Percentiles rank a stretch among this genome's conserved stretches.
These are phyloP conservation scores for Sarcophaga subvicina DNA, from an alignment of 2,888 invertebrate species.

Conservation along the genomic window DNA sequence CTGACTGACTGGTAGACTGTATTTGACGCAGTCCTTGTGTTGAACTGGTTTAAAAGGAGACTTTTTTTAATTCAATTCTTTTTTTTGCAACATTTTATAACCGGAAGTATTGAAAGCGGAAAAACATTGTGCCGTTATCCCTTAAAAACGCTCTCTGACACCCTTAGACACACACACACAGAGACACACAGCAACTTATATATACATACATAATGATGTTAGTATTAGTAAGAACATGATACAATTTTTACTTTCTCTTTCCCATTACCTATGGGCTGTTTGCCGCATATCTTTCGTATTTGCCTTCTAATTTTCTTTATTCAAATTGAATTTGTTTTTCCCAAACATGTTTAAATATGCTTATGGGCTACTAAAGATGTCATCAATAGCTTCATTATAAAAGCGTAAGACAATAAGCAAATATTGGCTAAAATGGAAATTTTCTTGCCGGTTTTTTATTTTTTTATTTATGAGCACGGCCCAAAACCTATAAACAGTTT, in stretches of 20 bases:
- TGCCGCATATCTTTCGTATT: not conserved
- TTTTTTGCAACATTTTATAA: slow-evolving; percentile 24
- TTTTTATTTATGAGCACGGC: too few relatives aligned
- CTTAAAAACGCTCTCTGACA: not conserved
- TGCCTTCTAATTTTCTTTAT: not conserved
- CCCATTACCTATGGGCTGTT: not conserved
- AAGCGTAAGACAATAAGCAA: slow-evolving; percentile 1
- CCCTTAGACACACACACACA: not conserved
- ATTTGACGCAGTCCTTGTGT: not conserved
- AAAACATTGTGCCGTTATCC: slow-evolving; percentile 42
- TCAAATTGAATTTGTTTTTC: slow-evolving; percentile 65
- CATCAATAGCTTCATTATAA: slow-evolving; percentile 65
- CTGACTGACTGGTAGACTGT: not conserved
- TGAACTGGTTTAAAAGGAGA: not conserved
- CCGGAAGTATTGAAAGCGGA: slow-evolving; percentile 53
- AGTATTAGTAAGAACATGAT: not conserved
- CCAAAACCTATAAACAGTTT: slow-evolving; percentile 43
- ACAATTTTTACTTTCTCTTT: not conserved
- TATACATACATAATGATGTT: not conserved
- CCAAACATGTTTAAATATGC: slow-evolving; percentile 57
- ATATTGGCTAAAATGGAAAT: slow-evolving; percentile 25
- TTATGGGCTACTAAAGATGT: slow-evolving; percentile 61
- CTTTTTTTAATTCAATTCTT: too few relatives aligned
- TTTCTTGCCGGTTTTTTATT: not conserved
- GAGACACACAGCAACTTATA: not conserved